A percentile compares a stretch with the other conserved stretches of the same genome.
Conservation (phyloP, 35 echinoderm and acorn worm genomes). For the Apostichopus japonicus region DNA sequence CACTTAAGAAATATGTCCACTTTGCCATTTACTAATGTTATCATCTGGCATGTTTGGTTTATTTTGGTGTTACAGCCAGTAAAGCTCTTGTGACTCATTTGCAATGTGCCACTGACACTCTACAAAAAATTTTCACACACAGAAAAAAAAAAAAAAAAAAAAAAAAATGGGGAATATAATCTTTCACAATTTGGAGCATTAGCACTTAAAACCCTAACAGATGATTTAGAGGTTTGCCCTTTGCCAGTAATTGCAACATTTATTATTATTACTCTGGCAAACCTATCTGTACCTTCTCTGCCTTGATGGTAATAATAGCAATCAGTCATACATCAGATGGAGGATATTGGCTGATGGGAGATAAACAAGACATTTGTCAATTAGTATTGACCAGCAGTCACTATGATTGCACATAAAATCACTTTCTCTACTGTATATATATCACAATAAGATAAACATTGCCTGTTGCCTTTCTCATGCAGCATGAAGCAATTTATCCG, state of each 20-base stretch:
- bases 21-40: no score
- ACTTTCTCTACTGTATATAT: not conserved
- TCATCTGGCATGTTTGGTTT: no score
- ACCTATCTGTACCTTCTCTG: not conserved
- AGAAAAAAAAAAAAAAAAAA: no score
- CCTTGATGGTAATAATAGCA: not conserved
- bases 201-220: not conserved
- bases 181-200: no score
- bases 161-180: no score
- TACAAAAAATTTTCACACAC: no score
- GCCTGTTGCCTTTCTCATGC: not conserved
- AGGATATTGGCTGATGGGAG: not conserved
- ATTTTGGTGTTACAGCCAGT: no score
- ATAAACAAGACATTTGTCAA: constrained; percentile 40
- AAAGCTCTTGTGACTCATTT: no score
- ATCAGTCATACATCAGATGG: not conserved
- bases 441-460: constrained; percentile 26
- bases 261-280: not conserved
- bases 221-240: not conserved
- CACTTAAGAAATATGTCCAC: no score
- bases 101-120: no score
- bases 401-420: constrained; percentile 14
- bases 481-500: not conserved
- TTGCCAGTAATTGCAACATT: not conserved
- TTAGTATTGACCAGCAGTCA: constrained; percentile 26